phyloP scores from a whole-genome alignment of 2,797 vertebrate genomes.

The Pogoniulus pusillus region DNA sequence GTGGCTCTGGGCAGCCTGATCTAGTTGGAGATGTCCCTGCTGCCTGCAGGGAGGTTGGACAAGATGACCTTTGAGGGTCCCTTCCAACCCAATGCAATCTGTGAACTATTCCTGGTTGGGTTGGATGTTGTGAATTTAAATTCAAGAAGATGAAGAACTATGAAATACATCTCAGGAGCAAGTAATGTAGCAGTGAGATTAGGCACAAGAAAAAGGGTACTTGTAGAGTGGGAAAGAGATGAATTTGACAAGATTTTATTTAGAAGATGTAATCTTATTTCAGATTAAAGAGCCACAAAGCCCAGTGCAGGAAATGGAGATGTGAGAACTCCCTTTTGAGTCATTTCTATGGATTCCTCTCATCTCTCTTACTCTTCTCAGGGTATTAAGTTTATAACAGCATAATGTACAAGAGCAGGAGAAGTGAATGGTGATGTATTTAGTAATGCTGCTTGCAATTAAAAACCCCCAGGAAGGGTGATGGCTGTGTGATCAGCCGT shows the following conservation, averaged over 20 bases:
- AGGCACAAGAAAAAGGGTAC: not conserved
- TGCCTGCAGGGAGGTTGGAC: too few species aligned
- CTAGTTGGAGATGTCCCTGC: too few species aligned
- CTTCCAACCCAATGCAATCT: too few species aligned
- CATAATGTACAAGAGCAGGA: not conserved
- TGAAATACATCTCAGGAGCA: not conserved
- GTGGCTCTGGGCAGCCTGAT: too few species aligned
- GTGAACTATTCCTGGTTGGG: not conserved
- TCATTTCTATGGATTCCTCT: slow-evolving; percentile 5
- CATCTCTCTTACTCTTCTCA: not conserved
- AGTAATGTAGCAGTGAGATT: not conserved
- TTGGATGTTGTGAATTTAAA: not conserved
- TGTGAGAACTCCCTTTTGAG: not conserved
- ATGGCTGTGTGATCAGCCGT: not conserved
- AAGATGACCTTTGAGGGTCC: too few species aligned
- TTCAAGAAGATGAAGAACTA: not conserved
- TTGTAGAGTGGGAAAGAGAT: not conserved
- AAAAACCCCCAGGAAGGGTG: not conserved
- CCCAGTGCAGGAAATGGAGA: not conserved
- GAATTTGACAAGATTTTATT: not conserved
- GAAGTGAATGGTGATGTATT: slow-evolving; percentile 1
- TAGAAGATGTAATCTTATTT: not conserved
- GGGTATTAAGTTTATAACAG: slow-evolving; percentile 1
- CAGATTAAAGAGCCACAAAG: not conserved
- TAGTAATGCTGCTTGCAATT: slow-evolving; percentile 34